Percentiles rank a stretch among this genome's conserved stretches.
phyloP scores from a whole-genome alignment of 2,797 vertebrate genomes.

The Podarcis lilfordi region DNA sequence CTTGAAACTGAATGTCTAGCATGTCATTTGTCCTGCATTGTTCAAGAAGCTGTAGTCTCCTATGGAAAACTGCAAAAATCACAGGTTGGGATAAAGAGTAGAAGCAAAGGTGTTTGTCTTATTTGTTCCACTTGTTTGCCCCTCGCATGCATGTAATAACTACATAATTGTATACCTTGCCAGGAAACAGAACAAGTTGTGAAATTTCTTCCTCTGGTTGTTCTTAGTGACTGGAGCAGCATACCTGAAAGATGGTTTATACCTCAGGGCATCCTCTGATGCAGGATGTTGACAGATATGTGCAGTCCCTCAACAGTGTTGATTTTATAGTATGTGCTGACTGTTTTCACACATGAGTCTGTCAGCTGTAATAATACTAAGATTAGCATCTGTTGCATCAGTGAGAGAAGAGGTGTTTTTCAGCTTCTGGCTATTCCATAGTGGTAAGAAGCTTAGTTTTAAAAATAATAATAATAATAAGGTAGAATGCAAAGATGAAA shows the following conservation, averaged over 20 bases:
- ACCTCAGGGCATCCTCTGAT: background rate
- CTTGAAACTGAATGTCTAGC: background rate
- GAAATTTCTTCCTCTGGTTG: background rate
- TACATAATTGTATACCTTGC: background rate
- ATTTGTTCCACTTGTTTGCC: background rate
- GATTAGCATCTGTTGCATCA: conserved; percentile 14
- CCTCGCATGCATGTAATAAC: background rate
- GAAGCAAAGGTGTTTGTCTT: background rate
- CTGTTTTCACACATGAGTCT: background rate
- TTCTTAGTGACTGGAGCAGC: background rate
- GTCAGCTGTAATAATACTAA: background rate
- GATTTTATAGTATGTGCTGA: background rate
- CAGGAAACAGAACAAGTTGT: background rate
- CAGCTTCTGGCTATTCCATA: conserved; percentile 1
- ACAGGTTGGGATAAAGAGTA: background rate
- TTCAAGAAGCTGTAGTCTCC: background rate
- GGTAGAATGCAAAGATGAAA: background rate
- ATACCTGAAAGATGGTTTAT: background rate
- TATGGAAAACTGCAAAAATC: background rate
- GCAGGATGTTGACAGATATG: background rate
- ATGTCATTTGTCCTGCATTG: background rate
- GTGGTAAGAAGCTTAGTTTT: background rate
- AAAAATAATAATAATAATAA: background rate
- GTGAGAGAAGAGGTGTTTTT: background rate
- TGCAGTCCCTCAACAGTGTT: background rate